These are phyloP conservation scores for Varecia variegata DNA, from an alignment of 2,797 vertebrate genomes.

Conservation along the genomic window DNA sequence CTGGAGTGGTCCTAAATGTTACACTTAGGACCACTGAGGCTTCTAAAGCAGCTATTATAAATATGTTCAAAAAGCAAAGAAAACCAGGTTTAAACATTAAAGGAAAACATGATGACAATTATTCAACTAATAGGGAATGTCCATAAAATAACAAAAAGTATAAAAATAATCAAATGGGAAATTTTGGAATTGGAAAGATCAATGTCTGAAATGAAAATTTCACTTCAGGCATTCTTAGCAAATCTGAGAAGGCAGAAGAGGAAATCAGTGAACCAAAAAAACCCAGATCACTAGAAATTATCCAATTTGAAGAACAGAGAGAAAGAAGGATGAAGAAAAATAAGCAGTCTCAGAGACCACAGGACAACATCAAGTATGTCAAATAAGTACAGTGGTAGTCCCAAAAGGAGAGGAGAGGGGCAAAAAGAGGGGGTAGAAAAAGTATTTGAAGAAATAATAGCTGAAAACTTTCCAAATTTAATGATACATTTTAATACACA, in stretches of 20 bases:
- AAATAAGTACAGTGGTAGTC: neutral
- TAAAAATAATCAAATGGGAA: neutral
- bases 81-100: neutral
- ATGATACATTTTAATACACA: neutral
- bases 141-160: neutral
- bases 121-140: neutral
- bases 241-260: constrained; percentile 1
- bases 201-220: neutral
- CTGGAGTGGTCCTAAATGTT: neutral
- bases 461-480: neutral
- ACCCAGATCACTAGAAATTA: neutral
- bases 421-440: neutral
- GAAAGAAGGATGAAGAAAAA: neutral
- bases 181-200: neutral
- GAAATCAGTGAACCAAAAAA: neutral
- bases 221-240: neutral
- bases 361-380: neutral
- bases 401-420: neutral
- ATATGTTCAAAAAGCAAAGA: neutral
- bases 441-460: neutral
- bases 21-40: neutral
- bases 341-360: neutral
- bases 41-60: neutral
- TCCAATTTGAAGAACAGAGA: neutral
- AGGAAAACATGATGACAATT: neutral